phyloP scores from a whole-genome alignment of 2,113 vertebrate genomes.

The Osmerus eperlanus region DNA sequence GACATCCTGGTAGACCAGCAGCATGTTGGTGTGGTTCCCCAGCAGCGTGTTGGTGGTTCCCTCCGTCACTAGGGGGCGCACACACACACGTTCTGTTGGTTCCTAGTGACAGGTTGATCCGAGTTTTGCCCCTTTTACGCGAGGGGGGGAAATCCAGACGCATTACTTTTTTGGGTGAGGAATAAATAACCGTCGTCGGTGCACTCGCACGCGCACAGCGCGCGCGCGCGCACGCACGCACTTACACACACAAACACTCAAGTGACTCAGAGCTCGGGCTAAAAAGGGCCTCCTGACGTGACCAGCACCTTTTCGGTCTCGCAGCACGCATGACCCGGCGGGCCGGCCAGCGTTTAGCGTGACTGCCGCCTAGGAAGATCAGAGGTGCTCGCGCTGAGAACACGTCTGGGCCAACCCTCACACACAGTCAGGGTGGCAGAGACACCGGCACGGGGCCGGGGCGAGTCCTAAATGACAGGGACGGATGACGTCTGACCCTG shows the following conservation, averaged over 20 bases:
- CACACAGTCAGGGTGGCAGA: conserved; percentile 34
- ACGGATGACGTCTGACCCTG: conserved; percentile 15
- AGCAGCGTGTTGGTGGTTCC: conserved; percentile 86
- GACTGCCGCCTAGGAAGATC: conserved; percentile 61
- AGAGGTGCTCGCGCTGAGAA: conserved; percentile 60
- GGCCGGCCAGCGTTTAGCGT: conserved; percentile 19
- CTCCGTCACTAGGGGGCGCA: conserved; percentile 78
- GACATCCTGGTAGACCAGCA: conserved; percentile 91
- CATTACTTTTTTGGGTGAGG: conserved; percentile 1
- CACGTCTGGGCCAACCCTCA: conserved; percentile 28
- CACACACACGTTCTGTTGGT: not conserved
- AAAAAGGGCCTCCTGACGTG: too few relatives aligned
- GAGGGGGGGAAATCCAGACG: conserved; percentile 7
- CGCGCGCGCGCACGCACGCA: not conserved
- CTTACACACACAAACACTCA: conserved; percentile 36
- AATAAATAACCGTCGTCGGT: not conserved
- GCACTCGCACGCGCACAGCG: not conserved
- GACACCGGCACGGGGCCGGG: conserved; percentile 36
- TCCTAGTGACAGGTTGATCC: conserved; percentile 2
- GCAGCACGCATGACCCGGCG: not conserved
- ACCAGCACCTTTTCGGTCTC: too few relatives aligned
- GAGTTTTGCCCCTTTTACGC: conserved; percentile 27
- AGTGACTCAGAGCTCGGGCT: conserved; percentile 19
- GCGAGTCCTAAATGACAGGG: conserved; percentile 64
- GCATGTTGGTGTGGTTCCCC: conserved; percentile 85